Conservation (phyloP, 2,888 invertebrate species). For the Liposcelis brunnea region DNA sequence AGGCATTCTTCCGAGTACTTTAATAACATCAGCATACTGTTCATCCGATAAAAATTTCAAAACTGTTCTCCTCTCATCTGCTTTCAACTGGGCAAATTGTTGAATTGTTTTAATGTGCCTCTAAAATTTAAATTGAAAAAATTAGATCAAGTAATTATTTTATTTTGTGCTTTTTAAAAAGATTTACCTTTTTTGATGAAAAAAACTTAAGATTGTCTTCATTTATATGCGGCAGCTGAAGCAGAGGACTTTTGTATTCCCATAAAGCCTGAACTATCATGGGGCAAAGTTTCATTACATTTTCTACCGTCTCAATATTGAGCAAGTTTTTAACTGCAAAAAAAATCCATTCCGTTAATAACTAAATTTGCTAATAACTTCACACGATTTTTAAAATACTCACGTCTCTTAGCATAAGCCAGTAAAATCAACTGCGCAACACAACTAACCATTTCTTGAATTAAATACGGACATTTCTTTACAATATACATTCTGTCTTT, state of each 20-base stretch:
- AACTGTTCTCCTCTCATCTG: conserved; percentile 72
- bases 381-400: conserved; percentile 27
- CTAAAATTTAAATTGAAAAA: conserved; percentile 22
- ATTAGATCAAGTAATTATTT: conserved; percentile 10
- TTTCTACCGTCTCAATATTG: conserved; percentile 86
- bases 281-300: conserved; percentile 91
- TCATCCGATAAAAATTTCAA: conserved; percentile 68
- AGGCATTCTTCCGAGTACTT: conserved; percentile 84
- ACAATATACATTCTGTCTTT: conserved; percentile 69
- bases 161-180: conserved; percentile 2
- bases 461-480: conserved; percentile 82
- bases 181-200: conserved; percentile 53
- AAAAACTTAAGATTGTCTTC: conserved; percentile 83
- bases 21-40: conserved; percentile 86
- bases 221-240: conserved; percentile 84
- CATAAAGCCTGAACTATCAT: conserved; percentile 95
- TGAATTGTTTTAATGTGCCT: conserved; percentile 75
- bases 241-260: conserved; percentile 84
- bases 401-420: conserved; percentile 76
- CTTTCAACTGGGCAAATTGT: conserved; percentile 78
- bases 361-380: conserved; percentile 13
- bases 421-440: conserved; percentile 84
- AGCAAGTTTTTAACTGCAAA: conserved; percentile 47
- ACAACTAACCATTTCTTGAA: conserved; percentile 95
- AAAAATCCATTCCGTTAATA: conserved; percentile 14